phyloP scores from a whole-genome alignment of 2,797 vertebrate species.

The Esox lucius region DNA sequence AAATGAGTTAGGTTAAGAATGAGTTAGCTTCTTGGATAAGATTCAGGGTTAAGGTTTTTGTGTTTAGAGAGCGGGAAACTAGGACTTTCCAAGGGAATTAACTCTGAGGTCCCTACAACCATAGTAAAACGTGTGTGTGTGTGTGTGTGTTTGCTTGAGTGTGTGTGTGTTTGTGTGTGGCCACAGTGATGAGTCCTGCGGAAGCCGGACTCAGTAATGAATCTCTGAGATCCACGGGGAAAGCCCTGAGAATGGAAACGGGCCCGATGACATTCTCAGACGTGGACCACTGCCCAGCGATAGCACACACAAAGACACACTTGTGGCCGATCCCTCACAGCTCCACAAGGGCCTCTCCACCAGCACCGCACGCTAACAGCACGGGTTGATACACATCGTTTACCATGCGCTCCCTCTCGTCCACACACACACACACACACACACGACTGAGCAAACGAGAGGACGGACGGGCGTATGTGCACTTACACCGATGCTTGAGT shows the following conservation, averaged over 20 bases:
- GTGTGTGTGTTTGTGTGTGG: background rate
- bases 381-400: background rate
- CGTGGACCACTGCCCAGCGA: background rate
- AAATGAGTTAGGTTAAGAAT: too few relatives aligned
- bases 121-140: background rate
- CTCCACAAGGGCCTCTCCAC: background rate
- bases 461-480: background rate
- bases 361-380: background rate
- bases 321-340: background rate
- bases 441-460: background rate
- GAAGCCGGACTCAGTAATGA: background rate
- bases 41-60: too few relatives aligned
- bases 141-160: background rate
- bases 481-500: background rate
- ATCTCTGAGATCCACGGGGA: constrained; percentile 15
- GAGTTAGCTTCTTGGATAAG: too few relatives aligned
- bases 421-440: background rate
- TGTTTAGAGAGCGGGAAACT: too few relatives aligned
- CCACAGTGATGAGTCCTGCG: constrained; percentile 8
- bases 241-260: constrained; percentile 1
- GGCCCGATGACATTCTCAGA: background rate
- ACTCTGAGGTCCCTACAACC: too few relatives aligned
- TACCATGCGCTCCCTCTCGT: background rate
- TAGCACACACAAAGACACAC: background rate
- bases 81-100: too few relatives aligned